These are phyloP conservation scores for Mormyrus iriodes DNA, from an alignment of 2,113 vertebrate species.

Conservation along the genomic window DNA sequence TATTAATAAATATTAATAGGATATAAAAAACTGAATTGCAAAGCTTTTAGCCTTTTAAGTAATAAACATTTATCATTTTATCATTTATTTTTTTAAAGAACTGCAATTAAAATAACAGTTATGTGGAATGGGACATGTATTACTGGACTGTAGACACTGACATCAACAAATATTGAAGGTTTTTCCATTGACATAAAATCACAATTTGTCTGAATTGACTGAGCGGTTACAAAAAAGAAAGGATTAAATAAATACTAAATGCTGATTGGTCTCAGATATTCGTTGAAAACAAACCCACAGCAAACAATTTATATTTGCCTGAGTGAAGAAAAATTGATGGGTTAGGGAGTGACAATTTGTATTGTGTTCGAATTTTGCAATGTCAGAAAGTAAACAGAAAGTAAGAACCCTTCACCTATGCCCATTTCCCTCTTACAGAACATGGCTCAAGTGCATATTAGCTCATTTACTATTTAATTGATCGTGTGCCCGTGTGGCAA, in stretches of 20 bases:
- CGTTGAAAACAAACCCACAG: neutral
- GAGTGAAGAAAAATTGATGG: neutral
- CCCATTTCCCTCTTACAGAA: neutral
- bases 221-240: neutral
- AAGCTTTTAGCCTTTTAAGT: neutral
- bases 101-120: neutral
- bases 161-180: neutral
- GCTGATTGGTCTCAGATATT: neutral
- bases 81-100: neutral
- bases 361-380: neutral
- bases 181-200: neutral
- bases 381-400: neutral
- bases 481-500: neutral
- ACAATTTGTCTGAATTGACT: neutral
- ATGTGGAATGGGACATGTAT: neutral
- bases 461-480: neutral
- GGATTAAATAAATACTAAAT: neutral
- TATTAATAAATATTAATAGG: neutral
- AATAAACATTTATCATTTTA: neutral
- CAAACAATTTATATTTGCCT: neutral
- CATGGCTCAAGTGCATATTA: neutral
- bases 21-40: neutral
- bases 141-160: neutral
- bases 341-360: neutral
- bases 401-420: neutral